phyloP scores from a whole-genome alignment of 2,888 invertebrate species.

The Aplocera efformata region DNA sequence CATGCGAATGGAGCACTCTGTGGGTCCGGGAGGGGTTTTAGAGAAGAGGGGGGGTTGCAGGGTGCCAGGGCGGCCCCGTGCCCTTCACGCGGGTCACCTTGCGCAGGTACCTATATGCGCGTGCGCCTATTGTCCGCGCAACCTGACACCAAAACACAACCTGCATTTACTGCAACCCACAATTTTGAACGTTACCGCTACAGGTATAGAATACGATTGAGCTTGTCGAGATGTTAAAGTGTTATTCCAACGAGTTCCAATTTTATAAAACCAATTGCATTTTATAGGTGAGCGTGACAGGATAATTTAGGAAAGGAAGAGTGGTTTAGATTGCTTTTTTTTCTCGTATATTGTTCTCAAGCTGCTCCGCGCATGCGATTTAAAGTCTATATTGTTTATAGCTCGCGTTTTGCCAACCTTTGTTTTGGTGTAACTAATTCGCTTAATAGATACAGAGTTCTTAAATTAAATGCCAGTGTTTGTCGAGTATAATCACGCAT shows the following conservation, averaged over 20 bases:
- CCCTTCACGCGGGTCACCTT: constrained; percentile 77
- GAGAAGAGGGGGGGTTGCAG: constrained; percentile 34
- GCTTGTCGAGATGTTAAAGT: constrained; percentile 9
- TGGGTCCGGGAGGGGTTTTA: constrained; percentile 32
- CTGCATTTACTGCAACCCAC: constrained; percentile 20
- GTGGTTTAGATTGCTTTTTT: constrained; percentile 49
- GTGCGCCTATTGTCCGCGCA: constrained; percentile 73
- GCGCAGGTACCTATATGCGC: constrained; percentile 65
- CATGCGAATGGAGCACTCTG: constrained; percentile 53
- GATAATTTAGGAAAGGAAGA: constrained; percentile 76
- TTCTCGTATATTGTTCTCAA: constrained; percentile 34
- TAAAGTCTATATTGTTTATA: constrained; percentile 51
- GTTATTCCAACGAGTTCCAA: constrained; percentile 68
- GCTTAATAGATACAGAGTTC: constrained; percentile 47
- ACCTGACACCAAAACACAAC: constrained; percentile 59
- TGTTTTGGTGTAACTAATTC: constrained; percentile 54
- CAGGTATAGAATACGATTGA: constrained; percentile 23
- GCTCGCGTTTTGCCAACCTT: constrained; percentile 51
- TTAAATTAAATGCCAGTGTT: constrained; percentile 54
- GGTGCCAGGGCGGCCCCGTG: constrained; percentile 67
- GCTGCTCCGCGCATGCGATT: constrained; percentile 50
- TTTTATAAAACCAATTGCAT: constrained; percentile 76
- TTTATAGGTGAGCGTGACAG: constrained; percentile 79
- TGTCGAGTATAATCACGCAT: constrained; percentile 59
- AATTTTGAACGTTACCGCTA: constrained; percentile 18